Evolutionary conservation across 35 echinoderm and acorn worm species (phyloP).

Genomic region (Strongylocentrotus purpuratus): DNA sequence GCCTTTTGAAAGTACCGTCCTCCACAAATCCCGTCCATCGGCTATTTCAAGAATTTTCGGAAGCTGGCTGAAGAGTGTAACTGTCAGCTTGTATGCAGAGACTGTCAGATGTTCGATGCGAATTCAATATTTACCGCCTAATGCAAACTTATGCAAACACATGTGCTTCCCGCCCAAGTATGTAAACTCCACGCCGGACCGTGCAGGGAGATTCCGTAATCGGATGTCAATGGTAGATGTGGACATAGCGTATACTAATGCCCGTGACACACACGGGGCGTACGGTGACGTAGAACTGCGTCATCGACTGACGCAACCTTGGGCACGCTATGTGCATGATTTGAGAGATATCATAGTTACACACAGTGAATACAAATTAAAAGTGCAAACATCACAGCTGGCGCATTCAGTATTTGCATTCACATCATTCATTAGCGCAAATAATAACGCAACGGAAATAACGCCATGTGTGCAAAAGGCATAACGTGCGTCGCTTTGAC

Average conservation of each 20-base stretch:
- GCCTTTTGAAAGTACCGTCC: not conserved
- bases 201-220: not conserved
- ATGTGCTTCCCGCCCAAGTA: not conserved
- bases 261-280: too few species aligned
- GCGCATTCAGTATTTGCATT: too few species aligned
- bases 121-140: constrained; percentile 28
- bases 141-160: constrained; percentile 46
- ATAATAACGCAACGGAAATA: too few species aligned
- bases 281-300: too few species aligned
- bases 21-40: not conserved
- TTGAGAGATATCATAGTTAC: too few species aligned
- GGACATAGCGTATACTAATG: not conserved
- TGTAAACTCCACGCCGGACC: not conserved
- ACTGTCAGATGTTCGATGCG: constrained; percentile 38
- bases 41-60: not conserved
- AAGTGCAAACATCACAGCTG: too few species aligned
- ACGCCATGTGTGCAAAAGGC: too few species aligned
- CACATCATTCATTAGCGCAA: too few species aligned
- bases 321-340: too few species aligned
- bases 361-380: too few species aligned
- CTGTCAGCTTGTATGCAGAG: constrained; percentile 13
- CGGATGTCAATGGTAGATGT: not conserved
- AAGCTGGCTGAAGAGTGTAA: not conserved
- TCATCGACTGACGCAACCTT: too few species aligned
- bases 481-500: too few species aligned